Conservation (phyloP, 2,888 invertebrate species). For the Ptilodon capucinus region DNA sequence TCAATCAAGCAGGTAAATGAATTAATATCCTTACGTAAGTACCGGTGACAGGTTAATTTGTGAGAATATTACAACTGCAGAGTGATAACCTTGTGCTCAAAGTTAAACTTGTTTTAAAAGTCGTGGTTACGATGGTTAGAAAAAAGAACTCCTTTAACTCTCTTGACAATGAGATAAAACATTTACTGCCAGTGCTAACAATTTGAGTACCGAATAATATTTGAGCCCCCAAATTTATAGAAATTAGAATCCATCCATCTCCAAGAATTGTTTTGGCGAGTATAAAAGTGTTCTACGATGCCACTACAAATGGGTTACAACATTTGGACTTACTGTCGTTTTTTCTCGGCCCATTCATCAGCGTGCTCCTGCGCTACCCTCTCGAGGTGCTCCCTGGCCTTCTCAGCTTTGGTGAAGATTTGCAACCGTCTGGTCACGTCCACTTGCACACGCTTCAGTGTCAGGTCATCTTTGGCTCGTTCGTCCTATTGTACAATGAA, state of each 20-base stretch:
- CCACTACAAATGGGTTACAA: too few relatives aligned
- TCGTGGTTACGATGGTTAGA: too few relatives aligned
- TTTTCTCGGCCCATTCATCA: slow-evolving; percentile 68
- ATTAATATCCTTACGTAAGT: slow-evolving; percentile 1
- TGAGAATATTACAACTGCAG: slow-evolving; percentile 1
- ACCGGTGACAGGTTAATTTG: not conserved
- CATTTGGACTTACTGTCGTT: slow-evolving; percentile 53
- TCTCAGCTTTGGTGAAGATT: slow-evolving; percentile 58
- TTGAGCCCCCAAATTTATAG: too few relatives aligned
- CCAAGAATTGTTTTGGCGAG: too few relatives aligned
- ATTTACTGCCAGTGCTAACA: too few relatives aligned
- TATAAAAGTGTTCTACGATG: too few relatives aligned
- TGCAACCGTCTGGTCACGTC: slow-evolving; percentile 60
- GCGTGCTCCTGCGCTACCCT: slow-evolving; percentile 56
- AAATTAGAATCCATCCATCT: too few relatives aligned
- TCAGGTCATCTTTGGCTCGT: slow-evolving; percentile 66
- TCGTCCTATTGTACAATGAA: slow-evolving; percentile 53
- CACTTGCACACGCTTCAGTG: slow-evolving; percentile 60
- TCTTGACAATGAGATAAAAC: too few relatives aligned
- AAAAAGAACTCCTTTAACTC: too few relatives aligned
- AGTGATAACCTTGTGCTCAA: too few relatives aligned
- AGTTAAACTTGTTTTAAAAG: too few relatives aligned
- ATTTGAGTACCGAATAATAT: too few relatives aligned
- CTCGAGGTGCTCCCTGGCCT: slow-evolving; percentile 62
- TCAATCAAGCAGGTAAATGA: slow-evolving; percentile 17